Base-by-base conservation (phyloP, 2,113 vertebrate genomes). In the Dromas ardeola region DNA sequence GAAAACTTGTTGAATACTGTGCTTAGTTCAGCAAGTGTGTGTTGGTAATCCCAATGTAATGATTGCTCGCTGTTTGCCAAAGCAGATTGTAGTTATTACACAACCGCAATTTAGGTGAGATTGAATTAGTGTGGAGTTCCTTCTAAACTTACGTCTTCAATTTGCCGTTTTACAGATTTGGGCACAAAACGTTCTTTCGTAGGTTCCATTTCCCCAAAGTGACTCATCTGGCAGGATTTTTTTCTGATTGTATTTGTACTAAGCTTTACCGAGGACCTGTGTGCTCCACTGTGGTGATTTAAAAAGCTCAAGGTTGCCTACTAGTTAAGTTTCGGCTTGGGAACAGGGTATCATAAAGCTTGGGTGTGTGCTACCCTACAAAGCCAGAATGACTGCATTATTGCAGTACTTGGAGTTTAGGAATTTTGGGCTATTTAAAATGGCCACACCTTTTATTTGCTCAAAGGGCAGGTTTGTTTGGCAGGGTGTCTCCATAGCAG, bases 391-490 rank as follows among this genome's bases (percentile, higher is more conserved):
- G 96, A 93, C 95, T 94, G 93, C 92, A 90, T 98, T 97, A 50
- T 95, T 97, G 81, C 56, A 67, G 86, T 53, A 10, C 81, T 97
- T 74, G 32, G 84, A 84, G 90, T 76, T 77, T 3, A 90, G 92
- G 97, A 94, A 95, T 96, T 94, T 55, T 16, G 70, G 73, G 94
- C 94, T 71, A 29, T 97, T 98, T 74, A 53, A 78, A 65, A 53
- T 32, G 82, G 95, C 98, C 98, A 85, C 97, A 97, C 97, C 97
- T 97, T 93, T 74, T 90, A 40, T 96, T 96, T 86, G 80, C 93
- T 96, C 90, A 96, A 84, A 95, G 96, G 94, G 92, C 92, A 93
- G 95, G 89, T 96, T 97, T 97, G 93, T 97, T 97, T 97, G 71
- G 1, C 22, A 62, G 82, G 29, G 67, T 95, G 95, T 98, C 94